phyloP scores from a whole-genome alignment of 2,888 invertebrate species.

The Troides aeacus region DNA sequence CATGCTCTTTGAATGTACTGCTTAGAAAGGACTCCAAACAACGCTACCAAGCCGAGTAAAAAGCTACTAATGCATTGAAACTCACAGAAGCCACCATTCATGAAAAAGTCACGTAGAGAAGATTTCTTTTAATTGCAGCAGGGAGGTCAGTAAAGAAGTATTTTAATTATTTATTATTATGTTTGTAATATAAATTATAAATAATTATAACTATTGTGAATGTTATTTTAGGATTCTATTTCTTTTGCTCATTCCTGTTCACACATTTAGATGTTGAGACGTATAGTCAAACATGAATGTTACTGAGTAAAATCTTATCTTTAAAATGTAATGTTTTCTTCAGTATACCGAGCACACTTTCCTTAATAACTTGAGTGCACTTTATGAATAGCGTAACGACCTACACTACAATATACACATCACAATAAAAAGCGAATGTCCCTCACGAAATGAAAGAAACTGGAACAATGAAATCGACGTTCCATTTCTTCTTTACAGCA shows the following conservation, averaged over 20 bases:
- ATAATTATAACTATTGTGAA: no score
- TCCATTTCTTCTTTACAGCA: conserved; percentile 23
- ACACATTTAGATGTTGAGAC: no score
- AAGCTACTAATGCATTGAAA: conserved; percentile 2
- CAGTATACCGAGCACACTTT: neutral
- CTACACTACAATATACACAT: conserved; percentile 11
- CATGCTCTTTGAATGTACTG: conserved; percentile 3
- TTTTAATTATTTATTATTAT: neutral
- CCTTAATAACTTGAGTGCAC: conserved; percentile 3
- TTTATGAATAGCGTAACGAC: conserved; percentile 7
- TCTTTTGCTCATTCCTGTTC: no score
- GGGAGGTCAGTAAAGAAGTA: neutral
- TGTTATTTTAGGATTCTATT: no score
- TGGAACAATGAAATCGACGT: conserved; percentile 26
- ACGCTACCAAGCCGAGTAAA: neutral
- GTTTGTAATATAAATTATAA: no score
- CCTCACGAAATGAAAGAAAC: conserved; percentile 22
- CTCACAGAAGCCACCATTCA: neutral
- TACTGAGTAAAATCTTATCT: neutral
- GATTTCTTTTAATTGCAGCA: neutral
- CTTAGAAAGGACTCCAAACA: neutral
- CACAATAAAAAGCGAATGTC: conserved; percentile 25
- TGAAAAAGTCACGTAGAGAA: neutral
- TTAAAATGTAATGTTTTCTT: neutral
- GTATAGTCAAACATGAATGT: no score